phyloP scores from a whole-genome alignment of 1,140 invertebrate species.

The Hypsibius dujardini region DNA sequence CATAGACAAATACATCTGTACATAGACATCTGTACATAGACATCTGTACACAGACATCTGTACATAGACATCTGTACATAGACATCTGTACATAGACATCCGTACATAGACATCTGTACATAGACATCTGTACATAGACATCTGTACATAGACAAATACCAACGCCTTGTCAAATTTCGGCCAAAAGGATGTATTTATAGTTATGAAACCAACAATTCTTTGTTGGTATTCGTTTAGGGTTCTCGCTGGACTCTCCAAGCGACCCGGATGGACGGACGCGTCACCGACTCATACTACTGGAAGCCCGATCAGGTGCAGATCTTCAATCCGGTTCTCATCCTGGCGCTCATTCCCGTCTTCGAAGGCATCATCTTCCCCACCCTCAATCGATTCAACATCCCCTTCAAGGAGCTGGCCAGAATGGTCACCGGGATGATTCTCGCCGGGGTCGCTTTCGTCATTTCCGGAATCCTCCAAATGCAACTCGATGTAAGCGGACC shows the following conservation, averaged over 20 bases:
- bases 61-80: too few species aligned
- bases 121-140: too few species aligned
- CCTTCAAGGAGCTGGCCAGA: slow-evolving; percentile 47
- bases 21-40: neutral
- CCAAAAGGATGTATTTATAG: neutral
- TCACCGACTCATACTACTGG: slow-evolving; percentile 36
- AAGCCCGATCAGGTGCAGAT: slow-evolving; percentile 76
- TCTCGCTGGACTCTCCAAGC: slow-evolving; percentile 90
- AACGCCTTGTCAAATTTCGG: neutral
- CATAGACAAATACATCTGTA: neutral
- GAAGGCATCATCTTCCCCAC: slow-evolving; percentile 51
- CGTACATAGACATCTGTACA: too few species aligned
- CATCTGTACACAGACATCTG: too few species aligned
- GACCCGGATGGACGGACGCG: slow-evolving; percentile 61
- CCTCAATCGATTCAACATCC: slow-evolving; percentile 33
- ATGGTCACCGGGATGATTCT: slow-evolving; percentile 62
- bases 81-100: too few species aligned
- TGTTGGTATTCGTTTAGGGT: slow-evolving; percentile 39
- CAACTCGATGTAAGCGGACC: slow-evolving; percentile 43
- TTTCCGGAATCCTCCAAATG: slow-evolving; percentile 65
- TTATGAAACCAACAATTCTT: slow-evolving; percentile 14
- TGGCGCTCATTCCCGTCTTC: slow-evolving; percentile 70
- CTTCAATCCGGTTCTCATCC: slow-evolving; percentile 63
- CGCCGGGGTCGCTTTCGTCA: slow-evolving; percentile 60
- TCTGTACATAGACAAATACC: neutral